Evolutionary conservation across 2,797 vertebrate species (phyloP).

Genomic region (Uromys caudimaculatus): DNA sequence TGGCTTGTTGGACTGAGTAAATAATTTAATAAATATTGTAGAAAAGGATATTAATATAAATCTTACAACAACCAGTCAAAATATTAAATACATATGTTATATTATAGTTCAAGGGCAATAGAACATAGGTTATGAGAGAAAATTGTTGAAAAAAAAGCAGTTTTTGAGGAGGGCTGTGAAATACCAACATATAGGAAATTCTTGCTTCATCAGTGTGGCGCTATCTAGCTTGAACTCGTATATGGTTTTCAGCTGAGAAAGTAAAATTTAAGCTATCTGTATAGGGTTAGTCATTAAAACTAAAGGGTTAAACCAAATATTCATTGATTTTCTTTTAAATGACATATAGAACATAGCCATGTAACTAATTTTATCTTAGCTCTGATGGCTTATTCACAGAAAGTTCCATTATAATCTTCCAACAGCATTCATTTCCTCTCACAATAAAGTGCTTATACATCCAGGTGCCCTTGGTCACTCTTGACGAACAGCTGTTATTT

Average conservation of each 20-base stretch:
- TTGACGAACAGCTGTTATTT: background rate
- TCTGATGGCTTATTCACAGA: slow-evolving; percentile 27
- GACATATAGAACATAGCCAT: background rate
- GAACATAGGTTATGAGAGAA: background rate
- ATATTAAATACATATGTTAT: background rate
- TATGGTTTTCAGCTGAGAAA: background rate
- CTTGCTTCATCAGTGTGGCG: background rate
- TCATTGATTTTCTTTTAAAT: background rate
- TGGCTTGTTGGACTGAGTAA: background rate
- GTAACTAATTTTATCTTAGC: background rate
- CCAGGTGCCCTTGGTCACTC: background rate
- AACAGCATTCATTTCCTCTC: background rate
- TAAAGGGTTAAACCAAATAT: slow-evolving; percentile 7
- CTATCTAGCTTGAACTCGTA: background rate
- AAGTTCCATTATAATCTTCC: slow-evolving; percentile 27
- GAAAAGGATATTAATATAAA: background rate
- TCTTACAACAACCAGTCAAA: background rate
- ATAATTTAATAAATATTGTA: background rate
- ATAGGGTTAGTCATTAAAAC: background rate
- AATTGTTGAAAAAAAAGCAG: background rate
- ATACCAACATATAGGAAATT: background rate
- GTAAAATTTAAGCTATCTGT: background rate
- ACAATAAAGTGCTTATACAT: background rate
- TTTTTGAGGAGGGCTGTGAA: background rate
- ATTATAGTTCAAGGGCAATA: background rate